Base-by-base conservation (phyloP, 2,113 vertebrate species). In the Sorex araneus region DNA sequence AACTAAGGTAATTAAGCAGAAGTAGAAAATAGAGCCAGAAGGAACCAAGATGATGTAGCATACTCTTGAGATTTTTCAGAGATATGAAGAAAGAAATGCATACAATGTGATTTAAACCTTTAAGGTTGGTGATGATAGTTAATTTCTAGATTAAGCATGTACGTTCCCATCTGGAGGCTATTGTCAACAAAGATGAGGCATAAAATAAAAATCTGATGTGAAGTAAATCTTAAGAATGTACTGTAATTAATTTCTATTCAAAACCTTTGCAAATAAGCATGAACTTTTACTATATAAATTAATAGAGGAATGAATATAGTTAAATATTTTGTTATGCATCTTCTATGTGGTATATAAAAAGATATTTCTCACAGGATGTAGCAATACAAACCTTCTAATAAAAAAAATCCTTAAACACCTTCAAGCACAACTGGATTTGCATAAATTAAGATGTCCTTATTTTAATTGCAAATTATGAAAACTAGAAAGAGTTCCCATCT, bases 1-100 rank as follows among this genome's bases (percentile, higher is more conserved):
- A 90, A 54, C 32, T 69, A 88, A 89, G 16, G 21, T 92, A 88
- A 93, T 96, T 93, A 94, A 43, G 64, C 15, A 75, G 40, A 90
- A 83, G 71, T 76, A 92, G 60, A 77, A 92, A 80, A 45, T 0
- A 67, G 77, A 75, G 45, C 83, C 91, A 95, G 89, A 84, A 89
- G 88, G 67, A 23, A 74, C 60, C 34, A 69, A 2, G 25, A 90
- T 89, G 71, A 80, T 78, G 5, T 57, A 83, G 83, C 57, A 0
- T 27, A 25, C 84, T 87, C 89, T 71, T 43, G 89, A 57, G 83
- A 84, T 57, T 79, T 94, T 84, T 77, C 23, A 92, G 66, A 92
- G 80, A 87, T 77, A 4, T 86, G 30, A 15, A 76, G 47, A 88
- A 91, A 79, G 43, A 83, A 84, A 88, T 47, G 30, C 43, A 36